These are phyloP conservation scores for Oreochromis aureus DNA, from an alignment of 2,113 vertebrate species.

Conservation along the genomic window DNA sequence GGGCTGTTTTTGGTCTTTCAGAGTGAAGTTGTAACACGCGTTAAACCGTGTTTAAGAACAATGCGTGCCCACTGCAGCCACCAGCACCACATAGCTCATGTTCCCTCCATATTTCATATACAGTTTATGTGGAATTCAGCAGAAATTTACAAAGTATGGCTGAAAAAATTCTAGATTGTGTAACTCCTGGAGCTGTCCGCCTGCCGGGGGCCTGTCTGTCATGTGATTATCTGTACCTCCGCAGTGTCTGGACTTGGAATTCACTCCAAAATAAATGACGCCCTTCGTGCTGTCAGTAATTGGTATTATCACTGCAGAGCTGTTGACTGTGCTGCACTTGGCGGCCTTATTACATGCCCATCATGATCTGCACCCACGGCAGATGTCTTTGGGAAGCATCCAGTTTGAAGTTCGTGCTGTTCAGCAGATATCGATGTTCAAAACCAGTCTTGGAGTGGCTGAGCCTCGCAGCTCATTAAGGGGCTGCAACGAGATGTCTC, in stretches of 20 bases:
- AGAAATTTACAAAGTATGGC: background rate
- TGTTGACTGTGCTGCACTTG: background rate
- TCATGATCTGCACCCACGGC: conserved; percentile 26
- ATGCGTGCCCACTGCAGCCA: background rate
- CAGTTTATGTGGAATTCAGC: background rate
- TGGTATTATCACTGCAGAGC: background rate
- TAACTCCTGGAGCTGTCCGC: background rate
- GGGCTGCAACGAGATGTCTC: background rate
- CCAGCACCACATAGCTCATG: background rate
- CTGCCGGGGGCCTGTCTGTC: background rate
- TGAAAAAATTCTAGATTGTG: background rate
- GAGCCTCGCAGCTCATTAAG: conserved; percentile 44
- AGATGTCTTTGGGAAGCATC: conserved; percentile 7
- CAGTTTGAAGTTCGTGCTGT: conserved; percentile 1
- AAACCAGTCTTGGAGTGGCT: background rate
- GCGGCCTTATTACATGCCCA: conserved; percentile 36
- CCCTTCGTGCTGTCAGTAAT: background rate
- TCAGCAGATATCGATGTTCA: background rate
- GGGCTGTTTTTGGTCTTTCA: background rate
- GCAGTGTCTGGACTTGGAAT: background rate
- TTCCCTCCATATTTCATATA: background rate
- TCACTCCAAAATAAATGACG: background rate
- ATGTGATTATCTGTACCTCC: background rate
- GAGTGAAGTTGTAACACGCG: background rate
- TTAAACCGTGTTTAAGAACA: background rate